phyloP scores from a whole-genome alignment of 1,140 invertebrate genomes.

The Drosophila nasuta region DNA sequence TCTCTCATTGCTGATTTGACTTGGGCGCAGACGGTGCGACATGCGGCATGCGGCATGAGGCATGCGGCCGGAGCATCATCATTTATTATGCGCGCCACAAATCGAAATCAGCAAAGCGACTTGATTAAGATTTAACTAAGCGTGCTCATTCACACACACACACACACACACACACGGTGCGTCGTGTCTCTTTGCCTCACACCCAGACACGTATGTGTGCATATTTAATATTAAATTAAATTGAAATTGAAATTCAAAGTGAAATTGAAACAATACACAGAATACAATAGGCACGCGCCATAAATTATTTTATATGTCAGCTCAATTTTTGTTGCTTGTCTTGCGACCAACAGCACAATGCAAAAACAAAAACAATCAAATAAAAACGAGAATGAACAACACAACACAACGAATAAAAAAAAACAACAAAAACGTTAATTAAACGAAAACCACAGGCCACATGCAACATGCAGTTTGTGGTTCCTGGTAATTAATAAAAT shows the following conservation, averaged over 20 bases:
- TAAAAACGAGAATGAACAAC: constrained; percentile 17
- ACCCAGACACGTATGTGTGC: constrained; percentile 13
- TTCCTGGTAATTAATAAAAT: constrained; percentile 75
- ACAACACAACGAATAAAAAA: neutral
- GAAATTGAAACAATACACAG: constrained; percentile 55
- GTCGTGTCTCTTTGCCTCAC: constrained; percentile 1
- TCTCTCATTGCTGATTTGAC: constrained; percentile 65
- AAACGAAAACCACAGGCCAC: constrained; percentile 70
- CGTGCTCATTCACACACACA: constrained; percentile 50
- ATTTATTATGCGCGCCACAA: constrained; percentile 81
- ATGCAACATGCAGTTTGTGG: constrained; percentile 71
- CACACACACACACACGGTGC: constrained; percentile 6
- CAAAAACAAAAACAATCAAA: constrained; percentile 14
- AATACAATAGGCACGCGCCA: constrained; percentile 42
- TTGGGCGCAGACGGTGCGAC: neutral
- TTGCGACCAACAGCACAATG: neutral
- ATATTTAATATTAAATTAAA: constrained; percentile 51
- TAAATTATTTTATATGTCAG: constrained; percentile 70
- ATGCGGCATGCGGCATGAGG: neutral
- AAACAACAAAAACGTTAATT: constrained; percentile 67
- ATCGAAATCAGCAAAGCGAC: constrained; percentile 80
- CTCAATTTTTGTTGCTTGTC: constrained; percentile 43
- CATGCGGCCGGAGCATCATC: constrained; percentile 34
- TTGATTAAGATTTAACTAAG: constrained; percentile 83
- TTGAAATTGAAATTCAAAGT: constrained; percentile 66